A percentile compares a stretch with the other conserved stretches of the same genome.
Conservation (phyloP, 2,888 invertebrate genomes). For the Tholera decimalis region DNA sequence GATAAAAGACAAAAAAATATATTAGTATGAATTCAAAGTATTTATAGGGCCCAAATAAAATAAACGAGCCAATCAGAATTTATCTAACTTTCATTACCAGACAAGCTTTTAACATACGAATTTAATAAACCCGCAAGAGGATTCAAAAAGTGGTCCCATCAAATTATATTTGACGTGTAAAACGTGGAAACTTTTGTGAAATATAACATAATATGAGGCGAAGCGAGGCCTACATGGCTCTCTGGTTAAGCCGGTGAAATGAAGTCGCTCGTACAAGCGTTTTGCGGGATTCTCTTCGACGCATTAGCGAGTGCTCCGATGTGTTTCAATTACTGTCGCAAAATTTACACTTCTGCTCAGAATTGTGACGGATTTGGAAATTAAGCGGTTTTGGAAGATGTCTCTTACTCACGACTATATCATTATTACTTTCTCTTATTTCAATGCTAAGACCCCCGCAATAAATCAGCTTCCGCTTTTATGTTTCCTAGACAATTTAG, state of each 20-base stretch:
- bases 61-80: slow-evolving; percentile 29
- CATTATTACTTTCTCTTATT: slow-evolving; percentile 1
- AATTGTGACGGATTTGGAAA: slow-evolving; percentile 36
- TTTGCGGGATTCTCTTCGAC: slow-evolving; percentile 58
- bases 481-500: background rate
- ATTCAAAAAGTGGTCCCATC: slow-evolving; percentile 39
- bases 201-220: slow-evolving; percentile 48
- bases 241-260: slow-evolving; percentile 61
- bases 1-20: too few species aligned
- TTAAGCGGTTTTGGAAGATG: slow-evolving; percentile 37
- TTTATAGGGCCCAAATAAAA: slow-evolving; percentile 15
- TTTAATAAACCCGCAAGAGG: slow-evolving; percentile 47
- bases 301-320: slow-evolving; percentile 54
- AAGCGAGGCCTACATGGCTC: slow-evolving; percentile 44
- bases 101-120: slow-evolving; percentile 22
- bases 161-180: slow-evolving; percentile 59
- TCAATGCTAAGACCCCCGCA: background rate
- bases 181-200: slow-evolving; percentile 57
- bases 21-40: slow-evolving; percentile 5
- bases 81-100: slow-evolving; percentile 32
- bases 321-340: slow-evolving; percentile 62
- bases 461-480: background rate
- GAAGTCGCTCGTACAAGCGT: slow-evolving; percentile 61
- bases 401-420: background rate
- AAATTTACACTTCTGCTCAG: slow-evolving; percentile 40